Evolutionary conservation across 2,113 vertebrate species (phyloP).

Genomic region (Lonchura striata): DNA sequence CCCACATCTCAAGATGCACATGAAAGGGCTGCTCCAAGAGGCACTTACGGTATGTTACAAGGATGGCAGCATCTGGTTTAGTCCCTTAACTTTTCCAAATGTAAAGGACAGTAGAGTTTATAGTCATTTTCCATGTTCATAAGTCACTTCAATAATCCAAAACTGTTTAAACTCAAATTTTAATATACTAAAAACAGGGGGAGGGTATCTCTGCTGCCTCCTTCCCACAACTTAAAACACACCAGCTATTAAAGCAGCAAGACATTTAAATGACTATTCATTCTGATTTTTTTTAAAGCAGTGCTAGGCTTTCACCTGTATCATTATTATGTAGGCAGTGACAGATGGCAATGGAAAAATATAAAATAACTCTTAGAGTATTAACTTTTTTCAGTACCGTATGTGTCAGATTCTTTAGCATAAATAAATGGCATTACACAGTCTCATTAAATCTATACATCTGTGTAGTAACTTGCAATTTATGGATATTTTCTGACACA

Average conservation of each 20-base stretch:
- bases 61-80: neutral
- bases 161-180: neutral
- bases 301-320: slow-evolving; percentile 60
- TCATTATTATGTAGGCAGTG: slow-evolving; percentile 67
- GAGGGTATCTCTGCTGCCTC: slow-evolving; percentile 10
- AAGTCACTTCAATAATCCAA: neutral
- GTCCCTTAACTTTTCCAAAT: neutral
- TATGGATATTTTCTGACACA: slow-evolving; percentile 71
- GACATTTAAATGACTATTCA: slow-evolving; percentile 66
- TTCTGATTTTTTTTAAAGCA: slow-evolving; percentile 20
- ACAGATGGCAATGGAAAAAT: slow-evolving; percentile 70
- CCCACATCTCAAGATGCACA: neutral
- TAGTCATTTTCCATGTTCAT: neutral
- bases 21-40: neutral
- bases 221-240: slow-evolving; percentile 45
- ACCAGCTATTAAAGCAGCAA: slow-evolving; percentile 56
- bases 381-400: slow-evolving; percentile 69
- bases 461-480: slow-evolving; percentile 71
- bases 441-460: slow-evolving; percentile 76
- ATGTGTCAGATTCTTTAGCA: slow-evolving; percentile 70
- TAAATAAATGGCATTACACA: slow-evolving; percentile 72
- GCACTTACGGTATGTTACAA: neutral
- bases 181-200: neutral
- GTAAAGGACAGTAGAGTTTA: neutral
- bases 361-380: slow-evolving; percentile 66